Evolutionary conservation across 2,113 vertebrate genomes (phyloP), one percentile per base, ranked within the genome.

Genomic region (Cyanistes caeruleus): DNA sequence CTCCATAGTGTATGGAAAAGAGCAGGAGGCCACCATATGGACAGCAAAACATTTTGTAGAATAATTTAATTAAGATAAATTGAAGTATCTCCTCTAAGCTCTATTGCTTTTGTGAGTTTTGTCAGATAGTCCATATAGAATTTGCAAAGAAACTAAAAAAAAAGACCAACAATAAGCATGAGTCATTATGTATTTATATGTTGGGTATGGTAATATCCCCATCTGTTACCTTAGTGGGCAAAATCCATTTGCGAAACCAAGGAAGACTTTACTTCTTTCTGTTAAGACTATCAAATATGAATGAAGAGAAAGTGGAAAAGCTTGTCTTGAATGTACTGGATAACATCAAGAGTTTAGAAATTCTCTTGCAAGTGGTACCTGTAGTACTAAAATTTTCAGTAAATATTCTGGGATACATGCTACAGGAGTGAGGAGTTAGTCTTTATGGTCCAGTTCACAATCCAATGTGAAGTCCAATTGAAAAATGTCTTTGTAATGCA

Each of bases 281-380:
- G 13, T 69, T 89, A 55, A 74, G 18, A 7, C 8, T 70, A 89
- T 92, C 87, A 94, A 96, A 94, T 67, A 96, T 91, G 51, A 73
- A 93, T 94, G 28, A 87, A 59, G 27, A 55, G n/a, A 70, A 96
- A 93, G 72, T 74, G 72, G 63, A 96, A 94, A 94, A 90, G 3
- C 76, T 94, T 95, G 92, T 89, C 13, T 33, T 86, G 39, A 77
- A 58, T 67, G 21, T 49, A 86, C 12, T 64, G 24, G 20, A 46
- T 74, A 86, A 67, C 25, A 67, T 69, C n/a, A 90, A 93, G 43
- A 4, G 27, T 30, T 74, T 80, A 46, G 39, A 92, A 90, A 84
- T 48, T 58, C 55, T 80, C 52, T 70, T 86, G 24, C 51, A 75
- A 78, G 16, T 48, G 20, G 16, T 94, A 81, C 35, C 37, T 85